A percentile compares a stretch with the other conserved stretches of the same genome.
Conservation (phyloP, 1,140 invertebrate genomes). For the Oedothorax gibbosus region DNA sequence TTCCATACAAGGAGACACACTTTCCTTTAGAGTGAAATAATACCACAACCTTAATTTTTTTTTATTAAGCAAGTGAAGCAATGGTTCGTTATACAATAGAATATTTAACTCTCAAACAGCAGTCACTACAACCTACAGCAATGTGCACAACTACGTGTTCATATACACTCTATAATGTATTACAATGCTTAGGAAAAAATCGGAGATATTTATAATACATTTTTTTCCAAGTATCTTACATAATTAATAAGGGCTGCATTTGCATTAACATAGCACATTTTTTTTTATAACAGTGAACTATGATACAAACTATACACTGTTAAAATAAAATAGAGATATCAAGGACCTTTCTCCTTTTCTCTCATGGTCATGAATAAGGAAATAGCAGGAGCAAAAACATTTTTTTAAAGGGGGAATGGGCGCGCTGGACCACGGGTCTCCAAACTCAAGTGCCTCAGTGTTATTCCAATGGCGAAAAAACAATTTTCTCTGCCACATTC, state of each 20-base stretch:
- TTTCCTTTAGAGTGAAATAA: conserved; percentile 20
- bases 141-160: conserved; percentile 9
- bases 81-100: background rate
- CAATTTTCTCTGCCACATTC: too few species aligned
- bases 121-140: conserved; percentile 27
- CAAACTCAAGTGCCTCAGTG: too few species aligned
- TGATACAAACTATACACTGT: too few species aligned
- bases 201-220: conserved; percentile 36
- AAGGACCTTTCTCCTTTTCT: too few species aligned
- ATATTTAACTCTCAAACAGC: conserved; percentile 3
- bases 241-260: conserved; percentile 13
- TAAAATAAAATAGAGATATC: too few species aligned
- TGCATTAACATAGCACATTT: background rate
- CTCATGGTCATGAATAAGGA: too few species aligned
- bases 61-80: conserved; percentile 11
- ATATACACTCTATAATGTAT: conserved; percentile 23
- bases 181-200: conserved; percentile 13
- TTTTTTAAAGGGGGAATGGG: too few species aligned
- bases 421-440: too few species aligned
- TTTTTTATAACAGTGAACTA: background rate
- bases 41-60: conserved; percentile 44
- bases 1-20: conserved; percentile 38
- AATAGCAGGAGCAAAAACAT: too few species aligned
- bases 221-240: conserved; percentile 32
- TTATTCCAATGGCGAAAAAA: too few species aligned